Base-by-base conservation (phyloP, 1,140 invertebrate species). In the Camponotus pennsylvanicus region DNA sequence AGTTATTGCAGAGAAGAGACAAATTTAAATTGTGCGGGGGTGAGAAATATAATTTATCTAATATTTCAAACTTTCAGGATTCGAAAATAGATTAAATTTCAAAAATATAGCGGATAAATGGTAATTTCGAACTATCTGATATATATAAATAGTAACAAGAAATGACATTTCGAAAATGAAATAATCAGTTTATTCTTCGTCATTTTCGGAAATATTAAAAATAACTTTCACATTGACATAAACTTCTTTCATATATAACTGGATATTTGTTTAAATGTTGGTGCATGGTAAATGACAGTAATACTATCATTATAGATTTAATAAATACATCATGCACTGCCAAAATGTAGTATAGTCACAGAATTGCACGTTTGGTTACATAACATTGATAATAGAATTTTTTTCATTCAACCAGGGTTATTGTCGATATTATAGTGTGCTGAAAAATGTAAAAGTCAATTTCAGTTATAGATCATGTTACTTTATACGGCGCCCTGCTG, bases 391-490 rank as follows among this genome's bases (percentile, higher is more conserved):
- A 63, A 34, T n/a, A 9, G 63, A 45, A 42, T 77, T 63, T 6
- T 75, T 77, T 64, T 77, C 57, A 9, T 64, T n/a, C 18, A 76
- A 76, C n/a, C 57, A 15, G 11, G 9, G 21, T 15, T 18, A 77
- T 64, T 77, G 40, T 42, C 37, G 75, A 63, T n/a, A 27, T 21
- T 64, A 27, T 59, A 32, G 21, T 15, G 32, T 32, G 42, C 21
- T 27, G 40, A 0, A 45, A 9, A 15, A 77, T 9, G 34, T 75
- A 63, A 63, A 77, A 77, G 75, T 77, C 75, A 64, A 42, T 64
- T 63, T 77, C 57, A 40, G 9, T 42, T 64, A 75, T 59, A 64
- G 61, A 18, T 64, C 61, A 34, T 77, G 45, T 77, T 77, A 42
- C 57, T 42, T 77, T 21, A 13, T 63, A 37, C 32, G 32, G 27